phyloP scores from a whole-genome alignment of 2,113 vertebrate genomes.

The Lophochroa leadbeateri region DNA sequence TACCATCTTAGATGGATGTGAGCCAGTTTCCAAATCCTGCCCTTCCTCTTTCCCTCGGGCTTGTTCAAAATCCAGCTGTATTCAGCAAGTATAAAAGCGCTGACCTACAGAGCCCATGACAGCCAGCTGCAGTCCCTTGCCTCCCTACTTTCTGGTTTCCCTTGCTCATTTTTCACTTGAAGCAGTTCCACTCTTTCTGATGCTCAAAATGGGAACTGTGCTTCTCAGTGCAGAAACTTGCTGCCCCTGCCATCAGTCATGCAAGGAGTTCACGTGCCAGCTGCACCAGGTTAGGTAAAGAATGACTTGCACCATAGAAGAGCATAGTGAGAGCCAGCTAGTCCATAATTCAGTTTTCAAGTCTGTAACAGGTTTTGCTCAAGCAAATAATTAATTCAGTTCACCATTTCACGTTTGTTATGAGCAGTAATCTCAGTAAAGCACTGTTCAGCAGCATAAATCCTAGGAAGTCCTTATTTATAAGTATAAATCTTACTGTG shows the following conservation, averaged over 20 bases:
- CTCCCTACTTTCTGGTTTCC: background rate
- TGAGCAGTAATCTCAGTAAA: background rate
- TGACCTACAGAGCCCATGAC: background rate
- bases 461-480: background rate
- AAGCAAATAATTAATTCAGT: background rate
- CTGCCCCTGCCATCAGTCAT: background rate
- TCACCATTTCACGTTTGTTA: background rate
- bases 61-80: conserved; percentile 2
- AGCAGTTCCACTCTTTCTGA: background rate
- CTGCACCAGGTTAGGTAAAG: background rate
- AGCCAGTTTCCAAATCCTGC: conserved; percentile 26
- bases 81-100: conserved; percentile 19
- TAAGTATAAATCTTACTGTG: background rate
- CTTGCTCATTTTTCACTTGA: background rate
- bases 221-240: background rate
- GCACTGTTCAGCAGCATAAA: background rate
- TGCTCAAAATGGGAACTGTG: background rate
- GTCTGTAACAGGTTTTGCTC: background rate
- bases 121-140: conserved; percentile 10
- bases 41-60: background rate
- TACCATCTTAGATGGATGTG: background rate
- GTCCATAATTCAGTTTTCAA: conserved; percentile 7
- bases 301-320: background rate
- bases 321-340: background rate
- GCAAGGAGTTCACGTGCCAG: background rate